Percentiles rank a stretch among this genome's conserved stretches.
Evolutionary conservation across 2,888 invertebrate species (phyloP).

Genomic region (Drosophila diplacantha): DNA sequence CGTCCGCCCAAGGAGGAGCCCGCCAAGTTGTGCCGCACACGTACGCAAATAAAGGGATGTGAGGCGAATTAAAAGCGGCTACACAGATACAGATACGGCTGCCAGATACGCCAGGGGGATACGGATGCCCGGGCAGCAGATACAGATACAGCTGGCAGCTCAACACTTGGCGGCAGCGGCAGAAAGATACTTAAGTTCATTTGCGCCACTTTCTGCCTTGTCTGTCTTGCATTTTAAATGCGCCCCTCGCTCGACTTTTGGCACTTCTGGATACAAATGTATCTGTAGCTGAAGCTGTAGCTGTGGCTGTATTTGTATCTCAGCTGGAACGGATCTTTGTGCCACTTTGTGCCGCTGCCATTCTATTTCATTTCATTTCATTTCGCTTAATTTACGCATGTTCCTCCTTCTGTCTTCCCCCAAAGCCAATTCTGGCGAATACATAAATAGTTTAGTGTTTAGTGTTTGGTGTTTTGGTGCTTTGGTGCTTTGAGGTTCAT

Average conservation of each 20-base stretch:
- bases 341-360: conserved; percentile 43
- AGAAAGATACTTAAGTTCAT: conserved; percentile 64
- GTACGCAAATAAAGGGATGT: conserved; percentile 72
- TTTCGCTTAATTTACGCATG: conserved; percentile 27
- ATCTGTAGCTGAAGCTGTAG: background rate
- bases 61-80: conserved; percentile 65
- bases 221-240: conserved; percentile 62
- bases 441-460: conserved; percentile 25
- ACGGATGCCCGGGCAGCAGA: conserved; percentile 20
- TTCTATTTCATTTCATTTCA: conserved; percentile 20
- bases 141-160: conserved; percentile 9
- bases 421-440: conserved; percentile 1
- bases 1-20: conserved; percentile 17
- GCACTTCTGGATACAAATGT: conserved; percentile 15
- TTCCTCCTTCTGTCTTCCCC: conserved; percentile 13
- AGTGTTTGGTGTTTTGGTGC: background rate
- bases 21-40: conserved; percentile 45
- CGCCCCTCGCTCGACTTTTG: conserved; percentile 14
- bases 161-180: conserved; percentile 19
- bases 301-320: conserved; percentile 15
- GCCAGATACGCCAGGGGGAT: no score
- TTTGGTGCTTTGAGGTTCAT: conserved; percentile 9
- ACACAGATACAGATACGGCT: conserved; percentile 32
- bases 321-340: conserved; percentile 56
- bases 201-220: conserved; percentile 63